A percentile compares a stretch with the other conserved stretches of the same genome.
Evolutionary conservation across 2,797 vertebrate species (phyloP).

Genomic region (Epinephelus malabaricus): DNA sequence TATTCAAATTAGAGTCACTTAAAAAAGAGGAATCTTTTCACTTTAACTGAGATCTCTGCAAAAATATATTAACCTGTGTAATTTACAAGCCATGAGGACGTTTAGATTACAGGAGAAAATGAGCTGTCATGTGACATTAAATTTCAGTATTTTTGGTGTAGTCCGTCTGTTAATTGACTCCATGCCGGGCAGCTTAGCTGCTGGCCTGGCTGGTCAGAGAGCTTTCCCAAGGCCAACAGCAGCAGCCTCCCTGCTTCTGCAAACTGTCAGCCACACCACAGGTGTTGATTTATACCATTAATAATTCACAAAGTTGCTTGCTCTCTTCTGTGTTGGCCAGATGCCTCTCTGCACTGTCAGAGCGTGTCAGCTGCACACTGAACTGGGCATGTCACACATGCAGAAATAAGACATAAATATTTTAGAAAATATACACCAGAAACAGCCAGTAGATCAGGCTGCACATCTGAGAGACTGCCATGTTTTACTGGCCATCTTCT

Average conservation of each 20-base stretch:
- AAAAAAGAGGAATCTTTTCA: background rate
- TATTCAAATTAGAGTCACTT: background rate
- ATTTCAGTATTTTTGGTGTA: slow-evolving; percentile 8
- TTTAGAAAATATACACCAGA: slow-evolving; percentile 89
- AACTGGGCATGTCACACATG: slow-evolving; percentile 88
- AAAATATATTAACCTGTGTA: background rate
- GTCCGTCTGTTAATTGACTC: background rate
- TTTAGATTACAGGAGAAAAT: slow-evolving; percentile 1
- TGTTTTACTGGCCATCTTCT: slow-evolving; percentile 56
- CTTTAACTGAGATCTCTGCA: background rate
- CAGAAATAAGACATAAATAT: slow-evolving; percentile 92
- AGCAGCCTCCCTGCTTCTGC: slow-evolving; percentile 41
- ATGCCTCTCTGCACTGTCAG: slow-evolving; percentile 88
- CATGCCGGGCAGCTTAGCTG: background rate
- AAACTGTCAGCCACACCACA: slow-evolving; percentile 77
- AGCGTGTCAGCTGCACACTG: slow-evolving; percentile 91
- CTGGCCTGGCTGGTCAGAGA: slow-evolving; percentile 16
- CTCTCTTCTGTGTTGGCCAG: slow-evolving; percentile 89
- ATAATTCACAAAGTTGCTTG: slow-evolving; percentile 93
- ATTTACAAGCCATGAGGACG: background rate
- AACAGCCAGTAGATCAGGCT: slow-evolving; percentile 79
- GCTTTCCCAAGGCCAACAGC: slow-evolving; percentile 25
- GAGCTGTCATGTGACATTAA: background rate
- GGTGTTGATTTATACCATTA: slow-evolving; percentile 94
- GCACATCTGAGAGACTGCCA: slow-evolving; percentile 40